These are phyloP conservation scores for Chiroxiphia lanceolata DNA, from an alignment of 2,797 vertebrate species.

Conservation along the genomic window DNA sequence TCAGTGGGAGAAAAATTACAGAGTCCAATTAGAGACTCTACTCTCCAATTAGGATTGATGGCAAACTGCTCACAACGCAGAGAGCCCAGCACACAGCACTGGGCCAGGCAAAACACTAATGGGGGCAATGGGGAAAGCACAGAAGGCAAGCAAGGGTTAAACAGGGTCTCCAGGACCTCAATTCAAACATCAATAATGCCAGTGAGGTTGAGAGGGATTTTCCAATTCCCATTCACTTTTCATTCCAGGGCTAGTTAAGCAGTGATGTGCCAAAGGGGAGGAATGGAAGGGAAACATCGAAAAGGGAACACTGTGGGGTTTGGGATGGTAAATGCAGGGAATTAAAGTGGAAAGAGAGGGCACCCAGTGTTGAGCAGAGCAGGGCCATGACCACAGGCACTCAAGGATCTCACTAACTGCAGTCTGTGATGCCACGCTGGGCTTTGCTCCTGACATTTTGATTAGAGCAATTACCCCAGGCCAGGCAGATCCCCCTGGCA, in stretches of 20 bases:
- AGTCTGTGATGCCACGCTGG: not conserved
- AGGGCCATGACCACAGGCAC: not conserved
- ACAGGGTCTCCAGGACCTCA: not conserved
- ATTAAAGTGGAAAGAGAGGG: not conserved
- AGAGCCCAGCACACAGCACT: not conserved
- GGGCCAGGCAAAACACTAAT: not conserved
- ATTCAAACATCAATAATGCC: not conserved
- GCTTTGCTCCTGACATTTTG: constrained; percentile 52
- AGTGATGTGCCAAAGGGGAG: not conserved
- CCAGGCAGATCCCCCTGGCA: constrained; percentile 17
- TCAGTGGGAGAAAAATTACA: not conserved
- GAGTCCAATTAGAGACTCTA: not conserved
- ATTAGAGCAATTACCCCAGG: constrained; percentile 62
- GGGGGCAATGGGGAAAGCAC: not conserved
- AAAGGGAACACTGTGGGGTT: not conserved
- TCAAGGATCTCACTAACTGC: not conserved
- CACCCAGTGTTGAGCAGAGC: not conserved
- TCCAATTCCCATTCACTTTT: not conserved
- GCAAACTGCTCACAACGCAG: not conserved
- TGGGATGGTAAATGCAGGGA: not conserved
- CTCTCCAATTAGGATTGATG: not conserved
- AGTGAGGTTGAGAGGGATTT: not conserved
- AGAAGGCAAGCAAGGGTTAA: constrained; percentile 3
- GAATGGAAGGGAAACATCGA: not conserved
- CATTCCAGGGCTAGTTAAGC: not conserved